phyloP scores from a whole-genome alignment of 2,113 vertebrate species.

The Ciconia stormi region DNA sequence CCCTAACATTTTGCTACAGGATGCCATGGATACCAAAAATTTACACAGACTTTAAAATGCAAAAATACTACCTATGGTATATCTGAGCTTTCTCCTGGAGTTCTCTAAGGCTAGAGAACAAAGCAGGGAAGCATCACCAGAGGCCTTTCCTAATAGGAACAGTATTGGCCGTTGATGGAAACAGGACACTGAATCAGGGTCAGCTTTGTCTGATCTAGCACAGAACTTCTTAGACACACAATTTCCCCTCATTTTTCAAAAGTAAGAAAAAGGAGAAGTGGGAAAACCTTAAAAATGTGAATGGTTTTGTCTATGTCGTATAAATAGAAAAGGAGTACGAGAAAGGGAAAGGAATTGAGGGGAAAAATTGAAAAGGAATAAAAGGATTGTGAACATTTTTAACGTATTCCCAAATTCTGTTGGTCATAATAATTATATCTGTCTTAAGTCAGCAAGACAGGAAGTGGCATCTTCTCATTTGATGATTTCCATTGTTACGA shows the following conservation, averaged over 20 bases:
- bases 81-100: not conserved
- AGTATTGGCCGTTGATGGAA: not conserved
- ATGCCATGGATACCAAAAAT: not conserved
- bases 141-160: not conserved
- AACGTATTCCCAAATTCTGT: not conserved
- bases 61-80: not conserved
- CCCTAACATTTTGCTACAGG: not conserved
- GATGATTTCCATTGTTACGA: not conserved
- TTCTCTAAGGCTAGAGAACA: not conserved
- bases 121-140: not conserved
- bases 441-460: not conserved
- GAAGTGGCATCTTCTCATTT: not conserved
- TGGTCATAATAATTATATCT: not conserved
- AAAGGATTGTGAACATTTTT: not conserved
- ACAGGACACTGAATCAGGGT: not conserved
- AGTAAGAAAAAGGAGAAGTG: not conserved
- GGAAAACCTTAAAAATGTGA: not conserved
- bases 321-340: not conserved
- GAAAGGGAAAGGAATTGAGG: not conserved
- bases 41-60: not conserved
- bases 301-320: rapidly evolving
- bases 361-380: not conserved
- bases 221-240: not conserved
- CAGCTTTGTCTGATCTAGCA: not conserved
- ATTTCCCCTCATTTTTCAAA: not conserved